phyloP scores from a whole-genome alignment of 2,113 vertebrate genomes.

The Prinia subflava region DNA sequence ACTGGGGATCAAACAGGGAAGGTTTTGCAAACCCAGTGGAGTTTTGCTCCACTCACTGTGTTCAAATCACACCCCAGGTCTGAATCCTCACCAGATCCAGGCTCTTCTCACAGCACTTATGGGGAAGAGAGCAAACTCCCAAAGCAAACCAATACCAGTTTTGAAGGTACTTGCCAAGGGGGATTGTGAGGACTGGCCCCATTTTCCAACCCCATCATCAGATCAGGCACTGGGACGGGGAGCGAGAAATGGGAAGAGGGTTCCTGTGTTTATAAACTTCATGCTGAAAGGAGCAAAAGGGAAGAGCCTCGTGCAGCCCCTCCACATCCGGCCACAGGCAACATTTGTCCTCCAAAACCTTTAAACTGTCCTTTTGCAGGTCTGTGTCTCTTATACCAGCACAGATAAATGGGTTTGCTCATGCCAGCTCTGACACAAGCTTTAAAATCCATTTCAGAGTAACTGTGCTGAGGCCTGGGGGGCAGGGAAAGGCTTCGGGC shows the following conservation, averaged over 20 bases:
- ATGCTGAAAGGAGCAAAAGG: background rate
- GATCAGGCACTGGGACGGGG: background rate
- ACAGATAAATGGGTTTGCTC: background rate
- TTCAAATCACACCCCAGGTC: background rate
- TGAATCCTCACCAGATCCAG: background rate
- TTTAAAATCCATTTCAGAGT: background rate
- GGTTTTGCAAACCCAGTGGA: background rate
- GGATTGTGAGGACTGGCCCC: background rate
- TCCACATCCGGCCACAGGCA: background rate
- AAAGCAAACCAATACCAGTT: background rate
- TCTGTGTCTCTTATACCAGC: background rate
- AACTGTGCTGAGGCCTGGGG: background rate
- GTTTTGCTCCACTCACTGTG: background rate
- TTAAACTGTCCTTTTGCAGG: background rate
- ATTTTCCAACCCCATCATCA: background rate
- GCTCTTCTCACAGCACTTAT: background rate
- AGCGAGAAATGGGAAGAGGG: background rate
- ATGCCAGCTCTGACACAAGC: background rate
- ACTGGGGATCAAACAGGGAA: background rate
- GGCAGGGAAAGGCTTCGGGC: rapidly evolving
- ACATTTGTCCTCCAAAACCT: rapidly evolving
- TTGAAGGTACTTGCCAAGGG: background rate
- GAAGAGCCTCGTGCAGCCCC: background rate
- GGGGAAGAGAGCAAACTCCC: background rate
- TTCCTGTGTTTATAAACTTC: background rate